A percentile compares a stretch with the other conserved stretches of the same genome.
Conservation (phyloP, 37 sponge, comb jelly and placozoan genomes). For the Halichondria panicea region DNA sequence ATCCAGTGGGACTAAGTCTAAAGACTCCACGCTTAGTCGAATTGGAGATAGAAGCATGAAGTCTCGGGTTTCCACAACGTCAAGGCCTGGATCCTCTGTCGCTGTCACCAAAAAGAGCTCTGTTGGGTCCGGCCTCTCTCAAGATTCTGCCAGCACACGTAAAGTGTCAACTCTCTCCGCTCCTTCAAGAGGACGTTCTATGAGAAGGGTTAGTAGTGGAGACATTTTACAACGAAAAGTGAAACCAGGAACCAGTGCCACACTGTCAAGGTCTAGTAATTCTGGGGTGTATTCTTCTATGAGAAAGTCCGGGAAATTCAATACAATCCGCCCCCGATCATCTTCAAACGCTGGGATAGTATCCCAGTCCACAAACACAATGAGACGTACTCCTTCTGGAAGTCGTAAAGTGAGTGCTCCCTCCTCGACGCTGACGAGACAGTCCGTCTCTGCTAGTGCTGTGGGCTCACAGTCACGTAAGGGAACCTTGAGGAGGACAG, state of each 20-base stretch:
- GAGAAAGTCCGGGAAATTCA: background rate
- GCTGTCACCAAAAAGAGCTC: background rate
- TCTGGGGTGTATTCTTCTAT: background rate
- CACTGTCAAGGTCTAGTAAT: background rate
- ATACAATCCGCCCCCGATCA: background rate
- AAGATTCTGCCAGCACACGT: background rate
- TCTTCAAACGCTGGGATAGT: background rate
- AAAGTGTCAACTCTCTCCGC: background rate
- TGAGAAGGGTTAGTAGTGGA: background rate
- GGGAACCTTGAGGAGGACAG: conserved; percentile 31
- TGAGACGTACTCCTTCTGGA: too few species aligned
- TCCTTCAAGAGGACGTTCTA: too few species aligned
- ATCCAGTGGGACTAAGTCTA: too few species aligned
- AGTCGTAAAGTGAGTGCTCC: too few species aligned
- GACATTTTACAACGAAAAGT: background rate
- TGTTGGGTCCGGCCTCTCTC: background rate
- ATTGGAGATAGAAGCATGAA: too few species aligned
- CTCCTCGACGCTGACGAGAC: background rate
- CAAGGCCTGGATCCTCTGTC: background rate
- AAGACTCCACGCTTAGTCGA: too few species aligned
- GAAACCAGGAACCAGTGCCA: conserved; percentile 4
- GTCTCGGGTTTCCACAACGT: too few species aligned
- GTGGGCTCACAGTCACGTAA: background rate
- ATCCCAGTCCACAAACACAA: background rate
- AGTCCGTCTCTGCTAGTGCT: background rate